These are phyloP conservation scores for Cheumatopsyche charites DNA, from an alignment of 1,140 invertebrate species.

Conservation along the genomic window DNA sequence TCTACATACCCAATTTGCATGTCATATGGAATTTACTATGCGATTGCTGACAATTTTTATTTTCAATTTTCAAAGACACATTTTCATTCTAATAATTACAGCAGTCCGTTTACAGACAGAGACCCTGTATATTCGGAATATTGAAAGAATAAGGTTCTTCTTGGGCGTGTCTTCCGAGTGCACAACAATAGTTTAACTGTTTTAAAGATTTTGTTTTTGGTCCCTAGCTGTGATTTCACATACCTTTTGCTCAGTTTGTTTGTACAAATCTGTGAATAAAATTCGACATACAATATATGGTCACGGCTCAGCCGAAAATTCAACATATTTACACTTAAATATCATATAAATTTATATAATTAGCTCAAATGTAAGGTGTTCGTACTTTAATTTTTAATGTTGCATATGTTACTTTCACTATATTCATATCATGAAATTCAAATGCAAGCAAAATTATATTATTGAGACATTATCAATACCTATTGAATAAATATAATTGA, in stretches of 20 bases:
- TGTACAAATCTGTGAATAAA: slow-evolving; percentile 45
- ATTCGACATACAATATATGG: slow-evolving; percentile 41
- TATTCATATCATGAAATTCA: neutral
- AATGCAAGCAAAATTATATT: neutral
- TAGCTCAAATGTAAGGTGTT: slow-evolving; percentile 23
- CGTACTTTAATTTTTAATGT: neutral
- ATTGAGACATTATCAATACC: neutral
- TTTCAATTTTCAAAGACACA: slow-evolving; percentile 9
- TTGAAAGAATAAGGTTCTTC: neutral
- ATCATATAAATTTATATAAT: slow-evolving; percentile 6
- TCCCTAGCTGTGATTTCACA: slow-evolving; percentile 47
- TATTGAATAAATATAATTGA: slow-evolving; percentile 13
- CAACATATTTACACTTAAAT: slow-evolving; percentile 46
- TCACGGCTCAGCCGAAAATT: slow-evolving; percentile 45
- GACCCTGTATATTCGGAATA: slow-evolving; percentile 19
- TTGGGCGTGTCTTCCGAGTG: slow-evolving; percentile 18
- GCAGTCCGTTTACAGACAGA: slow-evolving; percentile 14
- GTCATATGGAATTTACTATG: too few species aligned
- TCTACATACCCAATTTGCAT: too few species aligned
- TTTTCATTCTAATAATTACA: neutral
- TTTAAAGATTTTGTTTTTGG: slow-evolving; percentile 47
- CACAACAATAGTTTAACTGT: slow-evolving; percentile 40
- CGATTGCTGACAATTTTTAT: too few species aligned
- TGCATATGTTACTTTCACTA: neutral
- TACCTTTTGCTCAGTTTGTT: slow-evolving; percentile 42